Percentiles rank a stretch among this genome's conserved stretches.
Conservation (phyloP, 2,113 vertebrate genomes). For the Cephalopterus ornatus region DNA sequence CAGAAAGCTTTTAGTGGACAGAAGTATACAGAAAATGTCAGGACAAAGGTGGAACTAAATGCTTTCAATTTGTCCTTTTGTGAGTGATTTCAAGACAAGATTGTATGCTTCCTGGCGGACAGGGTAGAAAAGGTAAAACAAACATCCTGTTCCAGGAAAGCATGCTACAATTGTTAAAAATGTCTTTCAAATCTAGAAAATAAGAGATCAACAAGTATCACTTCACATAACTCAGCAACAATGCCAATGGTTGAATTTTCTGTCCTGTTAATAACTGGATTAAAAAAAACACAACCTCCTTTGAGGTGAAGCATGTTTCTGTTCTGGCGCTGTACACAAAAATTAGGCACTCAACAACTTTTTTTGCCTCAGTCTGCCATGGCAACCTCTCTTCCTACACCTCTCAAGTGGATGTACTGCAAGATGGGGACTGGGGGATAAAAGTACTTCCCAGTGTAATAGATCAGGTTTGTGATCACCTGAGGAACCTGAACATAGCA, state of each 20-base stretch:
- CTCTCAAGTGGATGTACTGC: not conserved
- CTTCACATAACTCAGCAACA: not conserved
- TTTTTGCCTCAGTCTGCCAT: not conserved
- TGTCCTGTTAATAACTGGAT: not conserved
- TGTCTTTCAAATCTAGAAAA: not conserved
- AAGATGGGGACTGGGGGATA: not conserved
- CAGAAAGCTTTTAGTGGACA: slow-evolving; percentile 1
- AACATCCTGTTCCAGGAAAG: not conserved
- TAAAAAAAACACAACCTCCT: not conserved
- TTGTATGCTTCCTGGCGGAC: not conserved
- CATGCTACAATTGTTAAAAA: not conserved
- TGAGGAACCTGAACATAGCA: not conserved
- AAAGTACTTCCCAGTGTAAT: not conserved
- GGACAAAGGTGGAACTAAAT: slow-evolving; percentile 15
- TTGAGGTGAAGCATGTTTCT: not conserved
- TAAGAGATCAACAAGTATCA: not conserved
- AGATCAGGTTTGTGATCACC: not conserved
- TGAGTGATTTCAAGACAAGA: not conserved
- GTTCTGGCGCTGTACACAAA: not conserved
- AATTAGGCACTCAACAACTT: not conserved
- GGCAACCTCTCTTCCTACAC: not conserved
- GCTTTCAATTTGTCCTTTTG: slow-evolving; percentile 12
- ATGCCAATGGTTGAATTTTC: not conserved
- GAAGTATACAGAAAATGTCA: slow-evolving; percentile 29
- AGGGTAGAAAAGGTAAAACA: not conserved